Base-by-base conservation (phyloP, 2,113 vertebrate species). In the Pluvialis apricaria region DNA sequence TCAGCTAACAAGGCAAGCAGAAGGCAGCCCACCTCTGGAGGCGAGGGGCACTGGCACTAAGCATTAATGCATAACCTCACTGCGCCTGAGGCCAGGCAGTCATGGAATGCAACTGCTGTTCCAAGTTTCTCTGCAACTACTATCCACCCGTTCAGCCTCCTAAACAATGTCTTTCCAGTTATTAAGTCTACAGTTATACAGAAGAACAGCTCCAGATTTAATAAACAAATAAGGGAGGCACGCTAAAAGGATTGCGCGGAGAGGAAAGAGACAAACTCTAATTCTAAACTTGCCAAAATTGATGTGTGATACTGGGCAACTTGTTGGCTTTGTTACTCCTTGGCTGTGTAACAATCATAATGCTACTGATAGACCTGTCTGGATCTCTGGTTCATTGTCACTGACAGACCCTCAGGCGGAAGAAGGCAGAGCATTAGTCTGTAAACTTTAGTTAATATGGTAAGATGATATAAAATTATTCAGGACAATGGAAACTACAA, bases 11-110 rank as follows among this genome's bases (percentile, higher is more conserved):
- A 60, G 32, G 58, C 36, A 36, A 20, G 84, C 47, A 10, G 47
- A 8, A 0, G 0, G 76, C 82, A 69, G 78, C 78, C 38, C 38
- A 4, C 61, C 40, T 4, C 13, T 3, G 52, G 51, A 47, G 72
- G 52, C 29, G 79, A 80, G 91, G 82, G 66, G 62, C 64, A 20
- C 60, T 5, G 60, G 85, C 47, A 24, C 17, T 9, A 19, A 34
- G 29, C 55, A 47, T 86, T 93, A 94, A 88, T 86, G 62, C 62
- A 28, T 83, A 92, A 94, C 18, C 76, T 18, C 51, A 3, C 6
- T 21, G 42, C 10, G 90, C 85, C 88, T 11, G 52, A 38, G 86
- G 92, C 75, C 69, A 82, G 31, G 45, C 62, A 40, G 18, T 38
- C 49, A 22, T 0, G n/a, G 90, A 86, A 49, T 13, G 44, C 54